A percentile compares a stretch with the other conserved stretches of the same genome.
Evolutionary conservation across 2,113 vertebrate species (phyloP).

Genomic region (Oxyruncus cristatus): DNA sequence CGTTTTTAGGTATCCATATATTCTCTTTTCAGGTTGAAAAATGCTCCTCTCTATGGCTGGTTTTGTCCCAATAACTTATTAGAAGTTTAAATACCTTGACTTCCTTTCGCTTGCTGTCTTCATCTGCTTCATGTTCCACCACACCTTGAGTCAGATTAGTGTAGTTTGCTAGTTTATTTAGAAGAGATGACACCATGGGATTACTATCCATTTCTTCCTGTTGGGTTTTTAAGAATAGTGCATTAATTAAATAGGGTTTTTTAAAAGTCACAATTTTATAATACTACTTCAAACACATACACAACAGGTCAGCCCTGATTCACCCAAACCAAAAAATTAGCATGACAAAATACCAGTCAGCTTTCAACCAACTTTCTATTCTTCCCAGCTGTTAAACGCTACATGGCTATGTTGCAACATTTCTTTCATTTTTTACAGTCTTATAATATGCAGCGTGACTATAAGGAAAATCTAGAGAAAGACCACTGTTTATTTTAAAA

Average conservation of each 20-base stretch:
- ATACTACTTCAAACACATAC: background rate
- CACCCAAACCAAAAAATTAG: background rate
- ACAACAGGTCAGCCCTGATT: background rate
- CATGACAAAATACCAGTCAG: background rate
- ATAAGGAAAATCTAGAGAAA: background rate
- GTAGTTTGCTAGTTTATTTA: constrained; percentile 95
- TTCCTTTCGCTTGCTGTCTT: constrained; percentile 82
- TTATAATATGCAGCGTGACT: background rate
- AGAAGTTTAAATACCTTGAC: constrained; percentile 65
- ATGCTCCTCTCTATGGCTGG: background rate
- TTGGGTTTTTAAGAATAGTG: background rate
- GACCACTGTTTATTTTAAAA: background rate
- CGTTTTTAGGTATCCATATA: background rate
- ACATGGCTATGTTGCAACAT: background rate
- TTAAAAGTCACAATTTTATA: background rate
- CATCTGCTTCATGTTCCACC: constrained; percentile 92
- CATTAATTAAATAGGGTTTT: background rate
- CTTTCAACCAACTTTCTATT: background rate
- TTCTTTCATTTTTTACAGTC: background rate
- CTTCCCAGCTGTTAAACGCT: background rate
- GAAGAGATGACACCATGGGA: constrained; percentile 96
- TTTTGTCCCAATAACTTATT: background rate
- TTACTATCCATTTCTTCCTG: constrained; percentile 99
- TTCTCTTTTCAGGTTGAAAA: background rate
- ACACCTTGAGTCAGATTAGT: constrained; percentile 96